Evolutionary conservation across 2,888 invertebrate species (phyloP), one percentile per base, ranked within the genome.

Genomic region (Synergus gifuensis): DNA sequence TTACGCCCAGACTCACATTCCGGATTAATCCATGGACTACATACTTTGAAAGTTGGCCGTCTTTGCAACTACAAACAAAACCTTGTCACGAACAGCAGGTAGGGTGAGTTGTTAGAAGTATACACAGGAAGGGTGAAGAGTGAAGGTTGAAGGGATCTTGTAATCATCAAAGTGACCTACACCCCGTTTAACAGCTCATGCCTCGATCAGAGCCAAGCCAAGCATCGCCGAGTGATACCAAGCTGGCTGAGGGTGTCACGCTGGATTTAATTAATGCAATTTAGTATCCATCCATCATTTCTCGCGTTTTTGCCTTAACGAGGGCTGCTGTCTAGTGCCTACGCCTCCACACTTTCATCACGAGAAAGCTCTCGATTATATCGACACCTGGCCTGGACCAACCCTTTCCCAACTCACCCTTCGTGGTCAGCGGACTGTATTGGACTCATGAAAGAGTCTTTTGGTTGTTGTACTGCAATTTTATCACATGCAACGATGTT

Each of bases 211-310:
- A 69, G 85, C 84, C 85, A 84, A 82, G 84, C 85, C 79, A 83
- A 86, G 84, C 85, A 81, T 83, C 86, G 85, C 86, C 87, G 85
- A 90, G 87, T 89, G 89, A 87, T 89, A 89, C 87, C 86, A 87
- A 87, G 86, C 85, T 84, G 82, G 86, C 83, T 80, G 84, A 86
- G 87, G 89, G 89, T 90, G 89, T 91, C 91, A 91, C 91, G 91
- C 86, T 90, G 89, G 88, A 91, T 91, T 91, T 91, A 91, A 91
- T 91, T 91, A 91, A 91, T 91, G 91, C 91, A 91, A 91, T 91
- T 91, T 91, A 91, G 89, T 90, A 90, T 90, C 91, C 91, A 91
- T 91, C 91, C 91, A 91, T 91, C 91, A 91, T 91, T 90, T 89
- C 88, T 88, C 88, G 88, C 90, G 89, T 91, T 91, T 91, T 91